Base-by-base conservation (phyloP, 2,888 invertebrate genomes). In the Tetheella fluctuosa region DNA sequence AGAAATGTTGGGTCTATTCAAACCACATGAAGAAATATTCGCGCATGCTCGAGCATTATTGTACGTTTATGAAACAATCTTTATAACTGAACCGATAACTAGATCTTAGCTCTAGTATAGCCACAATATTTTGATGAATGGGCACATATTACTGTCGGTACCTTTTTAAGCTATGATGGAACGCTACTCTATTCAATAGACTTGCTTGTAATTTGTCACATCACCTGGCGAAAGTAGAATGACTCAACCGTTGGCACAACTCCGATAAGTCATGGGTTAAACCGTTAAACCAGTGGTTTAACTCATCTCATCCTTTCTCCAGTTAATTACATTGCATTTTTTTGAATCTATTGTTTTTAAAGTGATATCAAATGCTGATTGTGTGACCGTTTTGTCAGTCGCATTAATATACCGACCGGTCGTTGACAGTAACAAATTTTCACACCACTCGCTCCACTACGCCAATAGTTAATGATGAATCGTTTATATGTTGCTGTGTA, bases 141-240 rank as follows among this genome's bases (percentile, higher is more conserved):
- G 15, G 30, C 68, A 66, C 37, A 15, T 39, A 37, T n/a, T 39
- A 15, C 7, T n/a, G 15, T 17, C 2, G 17, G 15, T 42, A 17
- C 5, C 39, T n/a, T 42, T 42, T 42, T 42, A 42, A 42, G 39
- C 15, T 4, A 42, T n/a, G 17, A 42, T 17, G 42, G 17, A 57
- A 57, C 39, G 42, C 12, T 17, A 57, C 28, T 12, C 28, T 54
- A 52, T 61, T 10, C 37, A 56, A 61, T 23, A 23, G 37, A 39
- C 34, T 65, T 58, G 59, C 63, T 61, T 67, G 62, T 64, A 65
- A 74, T 71, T 77, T 74, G 71, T 74, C 71, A 70, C 68, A 66
- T 69, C 55, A 37, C 59, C 37, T 34, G 60, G 76, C 62, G 83
- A 84, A 84, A 84, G 83, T 76, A 59, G 66, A 34, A 68, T 71